Conservation (phyloP, 2,113 vertebrate species). For the Trinectes maculatus region DNA sequence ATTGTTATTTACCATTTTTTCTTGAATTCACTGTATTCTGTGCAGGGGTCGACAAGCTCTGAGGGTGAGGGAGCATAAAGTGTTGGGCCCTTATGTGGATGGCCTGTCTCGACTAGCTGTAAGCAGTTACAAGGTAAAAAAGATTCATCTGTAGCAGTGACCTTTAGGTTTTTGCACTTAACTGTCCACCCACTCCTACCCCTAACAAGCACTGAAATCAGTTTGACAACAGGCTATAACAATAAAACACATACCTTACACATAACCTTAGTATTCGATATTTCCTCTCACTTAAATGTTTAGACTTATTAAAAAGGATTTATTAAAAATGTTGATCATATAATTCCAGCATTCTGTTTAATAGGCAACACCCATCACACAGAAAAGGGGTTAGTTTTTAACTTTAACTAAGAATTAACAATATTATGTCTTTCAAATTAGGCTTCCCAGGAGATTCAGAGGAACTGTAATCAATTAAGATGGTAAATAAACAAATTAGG, state of each 20-base stretch:
- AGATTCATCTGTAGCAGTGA: not conserved
- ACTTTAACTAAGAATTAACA: too few relatives aligned
- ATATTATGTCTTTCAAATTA: too few relatives aligned
- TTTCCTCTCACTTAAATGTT: conserved; percentile 2
- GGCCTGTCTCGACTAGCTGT: conserved; percentile 96
- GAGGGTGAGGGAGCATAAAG: conserved; percentile 96
- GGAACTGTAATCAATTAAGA: too few relatives aligned
- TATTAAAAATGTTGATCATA: not conserved
- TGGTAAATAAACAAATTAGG: too few relatives aligned
- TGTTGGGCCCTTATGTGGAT: conserved; percentile 95
- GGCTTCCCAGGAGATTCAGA: too few relatives aligned
- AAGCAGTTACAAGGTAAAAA: conserved; percentile 92
- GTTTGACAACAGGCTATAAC: too few relatives aligned
- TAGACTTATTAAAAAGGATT: not conserved
- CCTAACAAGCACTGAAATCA: too few relatives aligned
- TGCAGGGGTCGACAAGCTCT: conserved; percentile 91
- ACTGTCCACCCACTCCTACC: not conserved
- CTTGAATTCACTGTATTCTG: conserved; percentile 18
- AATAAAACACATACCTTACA: too few relatives aligned
- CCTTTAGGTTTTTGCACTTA: not conserved
- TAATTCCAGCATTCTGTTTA: not conserved
- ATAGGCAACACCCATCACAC: not conserved
- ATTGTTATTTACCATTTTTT: conserved; percentile 13
- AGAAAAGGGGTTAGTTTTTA: not conserved
- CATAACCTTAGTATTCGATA: too few relatives aligned